These are phyloP conservation scores for Drosophila lacertosa DNA, from an alignment of 1,140 invertebrate genomes.

Conservation along the genomic window DNA sequence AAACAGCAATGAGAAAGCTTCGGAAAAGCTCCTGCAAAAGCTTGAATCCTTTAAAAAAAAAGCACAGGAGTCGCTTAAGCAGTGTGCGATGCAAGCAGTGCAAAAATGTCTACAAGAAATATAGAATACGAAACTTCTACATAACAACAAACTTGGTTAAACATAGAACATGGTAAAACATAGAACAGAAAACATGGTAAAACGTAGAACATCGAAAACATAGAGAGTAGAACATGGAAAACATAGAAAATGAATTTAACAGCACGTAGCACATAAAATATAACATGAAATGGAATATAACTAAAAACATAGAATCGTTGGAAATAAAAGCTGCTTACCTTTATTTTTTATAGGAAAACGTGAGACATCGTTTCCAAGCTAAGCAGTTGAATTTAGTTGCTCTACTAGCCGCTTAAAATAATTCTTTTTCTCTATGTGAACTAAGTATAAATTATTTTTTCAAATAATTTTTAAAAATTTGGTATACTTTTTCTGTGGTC, in stretches of 20 bases:
- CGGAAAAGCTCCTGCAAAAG: not conserved
- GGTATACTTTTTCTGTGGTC: too few relatives aligned
- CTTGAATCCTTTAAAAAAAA: not conserved
- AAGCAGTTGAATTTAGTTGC: constrained; percentile 12
- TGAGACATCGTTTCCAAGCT: not conserved
- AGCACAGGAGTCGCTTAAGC: not conserved
- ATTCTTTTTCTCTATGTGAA: not conserved
- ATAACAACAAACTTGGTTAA: too few relatives aligned
- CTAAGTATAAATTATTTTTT: too few relatives aligned
- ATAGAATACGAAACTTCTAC: not conserved
- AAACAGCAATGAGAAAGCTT: not conserved
- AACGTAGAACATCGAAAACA: not conserved
- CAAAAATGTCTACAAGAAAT: not conserved
- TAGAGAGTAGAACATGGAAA: constrained; percentile 10
- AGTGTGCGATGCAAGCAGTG: constrained; percentile 3
- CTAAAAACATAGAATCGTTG: constrained; percentile 16
- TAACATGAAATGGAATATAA: not conserved
- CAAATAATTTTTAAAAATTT: too few relatives aligned
- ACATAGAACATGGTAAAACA: not conserved
- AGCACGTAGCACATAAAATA: not conserved
- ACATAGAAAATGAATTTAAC: constrained; percentile 1
- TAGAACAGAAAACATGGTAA: not conserved
- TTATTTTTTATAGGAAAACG: constrained; percentile 11
- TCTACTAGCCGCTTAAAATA: constrained; percentile 1
- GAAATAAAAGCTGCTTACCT: not conserved